Evolutionary conservation across 2,888 invertebrate genomes (phyloP), one percentile per base, ranked within the genome.

Genomic region (Chrysina gloriosa): DNA sequence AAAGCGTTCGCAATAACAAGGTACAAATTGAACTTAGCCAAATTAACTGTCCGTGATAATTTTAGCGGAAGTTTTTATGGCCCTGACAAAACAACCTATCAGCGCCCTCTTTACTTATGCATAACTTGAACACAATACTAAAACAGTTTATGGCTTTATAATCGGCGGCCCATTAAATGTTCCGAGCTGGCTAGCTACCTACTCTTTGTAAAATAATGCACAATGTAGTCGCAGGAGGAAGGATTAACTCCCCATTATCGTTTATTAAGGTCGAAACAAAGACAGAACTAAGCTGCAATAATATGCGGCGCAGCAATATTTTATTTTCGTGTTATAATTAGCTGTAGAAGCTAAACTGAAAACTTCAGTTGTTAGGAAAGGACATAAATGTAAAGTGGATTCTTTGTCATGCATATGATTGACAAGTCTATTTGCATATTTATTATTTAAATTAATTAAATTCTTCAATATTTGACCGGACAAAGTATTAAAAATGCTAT

Each of bases 1-100:
- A 16, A 19, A 21, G 6, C 52, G 16, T 31, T 6, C 25, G 27
- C 11, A 50, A 50, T 27, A 27, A 50, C 14, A 14, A 11, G 14
- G 48, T 50, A 50, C 48, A 52, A 52, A 52, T 52, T 31, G 52
- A 52, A 52, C 52, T 52, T 31, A 31, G 11, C 19, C 52, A 11
- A 7, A 52, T 52, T 52, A 52, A 52, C 31, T 19, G 52, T 31
- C 31, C 52, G 31, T 31, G 19, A 31, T 52, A 31, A 52, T 52
- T 52, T 52, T 31, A 19, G 52, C 31, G 16, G 16, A 29, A 52
- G 52, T 52, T 31, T 31, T 52, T 52, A 19, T 7, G 3, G 3
- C 31, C 7, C 31, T 52, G 7, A 16, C 47, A 23, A 21, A 21
- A n/a, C 5, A 52, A 31, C 52, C 21, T 19, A 21, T 45, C 16